phyloP scores from a whole-genome alignment of 2,113 vertebrate genomes.

The Protobothrops flavoviridis region DNA sequence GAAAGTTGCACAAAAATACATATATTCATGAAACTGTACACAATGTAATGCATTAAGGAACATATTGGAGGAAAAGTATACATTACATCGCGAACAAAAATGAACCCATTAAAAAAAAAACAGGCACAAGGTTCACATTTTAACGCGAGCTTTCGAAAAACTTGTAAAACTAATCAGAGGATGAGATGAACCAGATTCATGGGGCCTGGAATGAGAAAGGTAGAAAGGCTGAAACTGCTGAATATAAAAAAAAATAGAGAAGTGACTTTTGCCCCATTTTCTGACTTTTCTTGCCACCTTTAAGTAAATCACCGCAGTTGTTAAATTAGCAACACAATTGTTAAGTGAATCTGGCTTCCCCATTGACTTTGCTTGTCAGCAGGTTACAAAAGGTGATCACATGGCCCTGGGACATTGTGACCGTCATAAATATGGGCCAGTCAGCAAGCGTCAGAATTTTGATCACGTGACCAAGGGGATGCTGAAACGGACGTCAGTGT shows the following conservation, averaged over 20 bases:
- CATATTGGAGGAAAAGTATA: neutral
- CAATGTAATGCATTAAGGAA: neutral
- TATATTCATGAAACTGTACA: neutral
- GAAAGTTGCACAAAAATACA: neutral
- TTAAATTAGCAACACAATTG: neutral
- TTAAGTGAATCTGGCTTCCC: neutral
- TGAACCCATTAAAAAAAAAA: neutral
- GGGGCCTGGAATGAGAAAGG: neutral
- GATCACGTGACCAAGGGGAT: neutral
- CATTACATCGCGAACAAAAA: neutral
- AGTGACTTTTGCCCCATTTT: neutral
- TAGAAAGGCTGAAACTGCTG: neutral
- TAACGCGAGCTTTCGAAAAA: neutral
- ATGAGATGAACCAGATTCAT: neutral
- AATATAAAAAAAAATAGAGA: neutral
- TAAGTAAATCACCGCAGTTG: neutral
- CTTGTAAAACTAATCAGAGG: neutral
- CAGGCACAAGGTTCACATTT: neutral
- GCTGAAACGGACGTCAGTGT: neutral
- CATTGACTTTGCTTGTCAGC: neutral
- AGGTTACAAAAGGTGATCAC: neutral
- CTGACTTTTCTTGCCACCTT: neutral
- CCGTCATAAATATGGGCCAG: neutral
- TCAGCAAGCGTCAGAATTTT: neutral
- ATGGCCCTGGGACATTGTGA: neutral